These are phyloP conservation scores for Tachina grossa DNA, from an alignment of 2,888 invertebrate genomes.

Conservation along the genomic window DNA sequence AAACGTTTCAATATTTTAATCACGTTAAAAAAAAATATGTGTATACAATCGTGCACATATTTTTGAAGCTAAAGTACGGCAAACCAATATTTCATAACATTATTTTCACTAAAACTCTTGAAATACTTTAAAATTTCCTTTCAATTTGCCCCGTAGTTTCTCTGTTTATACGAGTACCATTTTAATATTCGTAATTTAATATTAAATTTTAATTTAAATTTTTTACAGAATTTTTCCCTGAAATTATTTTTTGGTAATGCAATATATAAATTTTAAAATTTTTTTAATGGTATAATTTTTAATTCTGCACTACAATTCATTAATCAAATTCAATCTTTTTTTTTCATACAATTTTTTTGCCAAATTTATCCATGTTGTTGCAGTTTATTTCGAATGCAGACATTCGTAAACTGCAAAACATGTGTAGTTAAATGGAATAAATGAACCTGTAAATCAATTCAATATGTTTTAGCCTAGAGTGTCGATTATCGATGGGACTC, in stretches of 20 bases:
- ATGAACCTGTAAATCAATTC: conserved; percentile 43
- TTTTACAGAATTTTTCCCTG: background rate
- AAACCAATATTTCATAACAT: background rate
- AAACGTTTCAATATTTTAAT: no score
- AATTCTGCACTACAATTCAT: conserved; percentile 18
- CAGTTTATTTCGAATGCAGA: conserved; percentile 25
- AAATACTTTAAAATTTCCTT: no score
- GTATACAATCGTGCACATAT: no score
- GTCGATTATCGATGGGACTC: conserved; percentile 7
- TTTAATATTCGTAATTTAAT: background rate
- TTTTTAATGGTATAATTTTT: background rate
- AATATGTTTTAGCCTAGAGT: conserved; percentile 43
- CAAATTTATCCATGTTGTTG: conserved; percentile 2
- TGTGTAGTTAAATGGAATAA: conserved; percentile 36
- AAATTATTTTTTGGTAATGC: background rate
- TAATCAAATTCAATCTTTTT: conserved; percentile 14
- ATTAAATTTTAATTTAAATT: background rate
- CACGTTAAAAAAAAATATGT: no score
- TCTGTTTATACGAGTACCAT: no score
- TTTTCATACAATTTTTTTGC: background rate
- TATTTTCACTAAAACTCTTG: background rate
- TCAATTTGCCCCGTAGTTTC: no score
- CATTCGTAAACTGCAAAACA: conserved; percentile 18
- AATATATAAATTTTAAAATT: background rate
- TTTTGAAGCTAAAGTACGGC: no score